Conservation (phyloP, 2,113 vertebrate genomes). For the Embiotoca jacksoni region DNA sequence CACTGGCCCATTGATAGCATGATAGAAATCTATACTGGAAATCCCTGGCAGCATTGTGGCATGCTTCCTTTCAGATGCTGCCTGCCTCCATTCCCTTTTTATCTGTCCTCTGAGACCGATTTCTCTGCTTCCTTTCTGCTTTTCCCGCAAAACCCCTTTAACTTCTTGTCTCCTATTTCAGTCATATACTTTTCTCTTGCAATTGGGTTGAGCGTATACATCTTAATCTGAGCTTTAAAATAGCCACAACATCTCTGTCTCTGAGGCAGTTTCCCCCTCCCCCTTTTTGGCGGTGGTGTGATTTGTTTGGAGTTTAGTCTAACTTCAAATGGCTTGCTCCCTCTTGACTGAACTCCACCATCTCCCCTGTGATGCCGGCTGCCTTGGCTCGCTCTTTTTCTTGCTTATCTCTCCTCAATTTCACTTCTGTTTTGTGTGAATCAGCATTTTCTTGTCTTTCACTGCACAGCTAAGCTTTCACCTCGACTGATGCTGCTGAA, state of each 20-base stretch:
- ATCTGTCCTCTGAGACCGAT: conserved; percentile 51
- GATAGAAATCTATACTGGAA: conserved; percentile 55
- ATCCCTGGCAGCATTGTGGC: conserved; percentile 33
- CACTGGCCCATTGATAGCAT: conserved; percentile 21
- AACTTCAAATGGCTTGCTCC: conserved; percentile 18
- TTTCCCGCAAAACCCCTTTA: conserved; percentile 21
- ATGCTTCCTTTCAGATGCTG: conserved; percentile 33
- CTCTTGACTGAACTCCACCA: background rate
- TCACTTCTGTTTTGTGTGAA: conserved; percentile 13
- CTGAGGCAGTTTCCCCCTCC: conserved; percentile 2
- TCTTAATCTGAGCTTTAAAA: conserved; percentile 48
- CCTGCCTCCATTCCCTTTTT: conserved; percentile 39
- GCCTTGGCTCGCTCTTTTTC: conserved; percentile 11
- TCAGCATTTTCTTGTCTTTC: conserved; percentile 25
- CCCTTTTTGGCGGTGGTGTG: conserved; percentile 20
- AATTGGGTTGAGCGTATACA: background rate
- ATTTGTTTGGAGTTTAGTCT: conserved; percentile 52
- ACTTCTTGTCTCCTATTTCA: conserved; percentile 32
- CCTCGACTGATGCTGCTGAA: conserved; percentile 3
- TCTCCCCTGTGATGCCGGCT: conserved; percentile 11
- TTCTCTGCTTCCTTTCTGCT: conserved; percentile 15
- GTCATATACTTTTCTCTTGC: conserved; percentile 6
- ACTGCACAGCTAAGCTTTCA: conserved; percentile 23
- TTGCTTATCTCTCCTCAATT: conserved; percentile 31
- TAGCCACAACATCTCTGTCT: conserved; percentile 6